A percentile compares a stretch with the other conserved stretches of the same genome.
Evolutionary conservation across 2,888 invertebrate genomes (phyloP).

Genomic region (Acanthoscelides obtectus): DNA sequence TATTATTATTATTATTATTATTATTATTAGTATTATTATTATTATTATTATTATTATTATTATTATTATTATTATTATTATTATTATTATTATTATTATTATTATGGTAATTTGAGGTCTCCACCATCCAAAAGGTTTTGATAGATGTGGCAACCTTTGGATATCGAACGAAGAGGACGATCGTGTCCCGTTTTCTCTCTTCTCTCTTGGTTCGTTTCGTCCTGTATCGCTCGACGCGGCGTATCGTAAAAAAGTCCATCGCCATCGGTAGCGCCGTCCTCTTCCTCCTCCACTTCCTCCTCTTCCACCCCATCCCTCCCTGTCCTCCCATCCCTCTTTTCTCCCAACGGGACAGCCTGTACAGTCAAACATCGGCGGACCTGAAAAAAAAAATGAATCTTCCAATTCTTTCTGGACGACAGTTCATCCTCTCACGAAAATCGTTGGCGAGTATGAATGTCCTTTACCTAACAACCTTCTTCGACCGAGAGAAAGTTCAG

Average conservation of each 20-base stretch:
- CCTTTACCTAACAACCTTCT: too few species aligned
- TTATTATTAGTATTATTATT: too few species aligned
- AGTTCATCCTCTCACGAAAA: too few species aligned
- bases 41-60: too few species aligned
- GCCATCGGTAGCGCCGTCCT: conserved; percentile 27
- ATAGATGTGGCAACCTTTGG: neutral
- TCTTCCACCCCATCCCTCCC: conserved; percentile 32
- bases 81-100: too few species aligned
- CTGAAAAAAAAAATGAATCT: neutral
- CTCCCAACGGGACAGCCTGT: conserved; percentile 13
- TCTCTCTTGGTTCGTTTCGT: neutral
- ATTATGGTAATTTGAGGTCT: neutral
- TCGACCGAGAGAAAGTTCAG: too few species aligned
- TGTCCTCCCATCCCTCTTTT: conserved; percentile 24
- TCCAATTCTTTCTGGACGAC: too few species aligned
- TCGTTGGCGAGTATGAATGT: too few species aligned
- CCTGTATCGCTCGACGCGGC: conserved; percentile 8
- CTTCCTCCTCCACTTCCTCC: conserved; percentile 27
- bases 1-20: too few species aligned
- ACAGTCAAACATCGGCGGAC: neutral
- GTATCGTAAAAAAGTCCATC: conserved; percentile 45
- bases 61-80: too few species aligned
- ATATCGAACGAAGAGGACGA: neutral
- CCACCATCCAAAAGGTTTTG: neutral
- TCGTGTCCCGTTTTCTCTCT: neutral